Conservation (phyloP, 2,797 vertebrate genomes). For the Yasuhikotakia modesta region DNA sequence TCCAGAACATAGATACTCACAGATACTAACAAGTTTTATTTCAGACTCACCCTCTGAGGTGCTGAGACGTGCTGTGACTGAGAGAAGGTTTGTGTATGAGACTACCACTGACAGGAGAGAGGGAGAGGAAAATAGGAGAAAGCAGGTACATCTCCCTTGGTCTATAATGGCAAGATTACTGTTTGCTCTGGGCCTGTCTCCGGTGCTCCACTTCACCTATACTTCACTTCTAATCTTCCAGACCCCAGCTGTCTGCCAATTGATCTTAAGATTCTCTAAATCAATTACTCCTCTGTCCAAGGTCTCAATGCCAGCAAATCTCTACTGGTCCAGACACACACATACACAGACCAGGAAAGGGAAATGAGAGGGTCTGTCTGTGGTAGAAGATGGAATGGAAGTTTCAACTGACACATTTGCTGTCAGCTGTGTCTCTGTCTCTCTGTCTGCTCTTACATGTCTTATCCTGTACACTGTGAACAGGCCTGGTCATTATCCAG, state of each 20-base stretch:
- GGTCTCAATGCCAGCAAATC: constrained; percentile 75
- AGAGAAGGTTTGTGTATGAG: constrained; percentile 48
- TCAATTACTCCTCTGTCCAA: constrained; percentile 83
- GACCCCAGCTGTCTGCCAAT: constrained; percentile 82
- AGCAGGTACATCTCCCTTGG: constrained; percentile 81
- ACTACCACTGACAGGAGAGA: constrained; percentile 71
- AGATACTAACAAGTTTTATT: background rate
- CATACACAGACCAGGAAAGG: constrained; percentile 41
- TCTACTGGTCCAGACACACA: constrained; percentile 41
- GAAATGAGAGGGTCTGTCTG: constrained; percentile 56
- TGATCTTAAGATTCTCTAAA: constrained; percentile 86
- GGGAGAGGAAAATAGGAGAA: constrained; percentile 77
- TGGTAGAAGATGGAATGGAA: constrained; percentile 51
- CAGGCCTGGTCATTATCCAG: constrained; percentile 54
- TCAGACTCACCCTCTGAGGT: constrained; percentile 33
- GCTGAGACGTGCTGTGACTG: constrained; percentile 18
- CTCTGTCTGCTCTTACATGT: constrained; percentile 34
- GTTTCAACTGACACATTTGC: constrained; percentile 44
- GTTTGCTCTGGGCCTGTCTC: constrained; percentile 77
- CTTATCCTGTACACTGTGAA: constrained; percentile 40
- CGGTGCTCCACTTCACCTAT: constrained; percentile 72
- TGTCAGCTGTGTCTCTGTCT: constrained; percentile 39
- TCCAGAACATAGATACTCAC: background rate
- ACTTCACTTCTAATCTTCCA: constrained; percentile 83
- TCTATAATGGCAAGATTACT: constrained; percentile 85